Evolutionary conservation across 2,113 vertebrate species (phyloP), one percentile per base, ranked within the genome.

Genomic region (Campylomormyrus numenius): DNA sequence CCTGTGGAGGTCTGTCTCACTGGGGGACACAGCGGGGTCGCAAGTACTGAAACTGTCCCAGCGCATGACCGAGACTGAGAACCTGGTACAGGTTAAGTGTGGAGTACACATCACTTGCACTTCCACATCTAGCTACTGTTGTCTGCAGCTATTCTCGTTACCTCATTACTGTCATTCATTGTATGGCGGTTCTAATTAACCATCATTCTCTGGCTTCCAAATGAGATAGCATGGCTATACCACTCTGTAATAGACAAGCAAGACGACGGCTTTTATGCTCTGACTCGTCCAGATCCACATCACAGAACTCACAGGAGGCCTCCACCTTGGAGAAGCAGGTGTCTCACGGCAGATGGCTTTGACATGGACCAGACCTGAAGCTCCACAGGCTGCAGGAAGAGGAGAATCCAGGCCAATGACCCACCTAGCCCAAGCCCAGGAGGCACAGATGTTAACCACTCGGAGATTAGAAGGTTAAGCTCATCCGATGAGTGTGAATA

Each of bases 361-460:
- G 35, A 42, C 35, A 19, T 19, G 35, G 74, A 80, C 9, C 74
- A 42, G 35, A 42, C 35, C 13, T 39, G 35, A 35, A 39, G 74
- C 74, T 39, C 35, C 74, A 42, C 74, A 42, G 74, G 74, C 35
- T 80, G 13, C 74, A 19, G 11, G 35, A 77, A 39, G 35, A 77
- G 11, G 70, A 77, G 70, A 39, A 80, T 80, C 35, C 74, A 80
- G 74, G 35, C 74, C 74, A 80, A 42, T 80, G 74, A 80, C 74
- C 74, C 74, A 80, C 74, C 74, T 80, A 80, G 13, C 35, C 74
- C 74, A 80, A 80, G 5, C 35, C 15, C 74, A 42, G 74, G 74
- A 80, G 74, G 74, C 74, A 80, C 74, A 42, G 74, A 80, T 77
- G 74, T 80, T 80, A 80, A 80, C 74, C 35, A 80, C 74, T 35